A percentile compares a stretch with the other conserved stretches of the same genome.
phyloP scores from a whole-genome alignment of 2,888 invertebrate genomes.

The Coelopa pilipes region DNA sequence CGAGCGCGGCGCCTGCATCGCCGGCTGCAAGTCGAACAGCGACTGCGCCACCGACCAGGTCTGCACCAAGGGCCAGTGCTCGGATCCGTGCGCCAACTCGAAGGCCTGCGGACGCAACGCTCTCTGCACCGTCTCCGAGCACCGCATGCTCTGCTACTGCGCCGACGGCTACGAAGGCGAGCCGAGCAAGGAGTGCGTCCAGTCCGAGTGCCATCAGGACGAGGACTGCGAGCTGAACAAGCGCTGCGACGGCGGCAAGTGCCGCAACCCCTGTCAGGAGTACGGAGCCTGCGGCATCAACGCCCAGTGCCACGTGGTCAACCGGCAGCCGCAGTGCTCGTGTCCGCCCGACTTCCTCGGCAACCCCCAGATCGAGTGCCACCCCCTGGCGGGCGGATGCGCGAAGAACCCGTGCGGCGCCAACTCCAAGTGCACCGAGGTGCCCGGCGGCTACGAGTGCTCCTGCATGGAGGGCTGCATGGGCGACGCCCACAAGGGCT shows the following conservation, averaged over 20 bases:
- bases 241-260: slow-evolving; percentile 78
- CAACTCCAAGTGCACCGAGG: slow-evolving; percentile 84
- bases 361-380: slow-evolving; percentile 77
- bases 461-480: slow-evolving; percentile 82
- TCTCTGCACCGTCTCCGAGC: slow-evolving; percentile 81
- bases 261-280: slow-evolving; percentile 85
- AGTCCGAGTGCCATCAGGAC: slow-evolving; percentile 81
- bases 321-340: slow-evolving; percentile 79
- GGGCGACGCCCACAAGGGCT: slow-evolving; percentile 84
- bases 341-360: slow-evolving; percentile 81
- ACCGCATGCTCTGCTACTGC: slow-evolving; percentile 86
- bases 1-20: slow-evolving; percentile 76
- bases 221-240: slow-evolving; percentile 83
- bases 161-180: slow-evolving; percentile 88
- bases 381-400: slow-evolving; percentile 77
- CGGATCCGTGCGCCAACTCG: slow-evolving; percentile 75
- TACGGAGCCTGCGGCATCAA: slow-evolving; percentile 83
- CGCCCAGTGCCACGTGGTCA: slow-evolving; percentile 84
- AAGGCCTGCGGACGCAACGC: slow-evolving; percentile 84
- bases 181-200: slow-evolving; percentile 78
- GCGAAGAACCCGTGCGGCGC: slow-evolving; percentile 85
- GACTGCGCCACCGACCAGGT: slow-evolving; percentile 83
- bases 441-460: slow-evolving; percentile 83
- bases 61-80: slow-evolving; percentile 78
- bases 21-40: slow-evolving; percentile 82